phyloP scores from a whole-genome alignment of 2,797 vertebrate genomes.

The Microchirus variegatus region DNA sequence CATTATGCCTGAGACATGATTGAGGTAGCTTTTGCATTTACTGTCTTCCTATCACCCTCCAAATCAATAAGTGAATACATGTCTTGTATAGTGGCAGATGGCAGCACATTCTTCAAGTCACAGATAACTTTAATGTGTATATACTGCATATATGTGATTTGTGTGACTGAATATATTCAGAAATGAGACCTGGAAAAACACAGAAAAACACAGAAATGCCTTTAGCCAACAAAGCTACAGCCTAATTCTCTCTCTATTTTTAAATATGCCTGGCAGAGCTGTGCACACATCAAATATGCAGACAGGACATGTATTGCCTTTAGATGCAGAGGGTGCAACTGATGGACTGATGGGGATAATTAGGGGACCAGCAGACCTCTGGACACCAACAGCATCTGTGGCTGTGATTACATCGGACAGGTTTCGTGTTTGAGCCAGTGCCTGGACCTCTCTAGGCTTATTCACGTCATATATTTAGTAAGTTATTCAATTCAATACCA shows the following conservation, averaged over 20 bases:
- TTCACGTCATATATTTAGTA: constrained; percentile 6
- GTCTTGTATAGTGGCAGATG: too few species aligned
- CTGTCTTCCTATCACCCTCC: too few species aligned
- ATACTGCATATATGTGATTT: too few species aligned
- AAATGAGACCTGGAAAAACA: neutral
- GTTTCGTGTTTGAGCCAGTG: constrained; percentile 18
- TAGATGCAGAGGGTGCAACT: constrained; percentile 19
- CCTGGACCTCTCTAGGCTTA: constrained; percentile 18
- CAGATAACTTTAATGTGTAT: too few species aligned
- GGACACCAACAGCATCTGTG: neutral
- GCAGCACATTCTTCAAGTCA: too few species aligned
- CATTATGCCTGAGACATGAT: too few species aligned
- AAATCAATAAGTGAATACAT: too few species aligned
- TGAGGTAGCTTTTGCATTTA: too few species aligned
- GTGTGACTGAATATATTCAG: too few species aligned
- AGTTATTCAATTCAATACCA: constrained; percentile 10
- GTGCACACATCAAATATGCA: neutral
- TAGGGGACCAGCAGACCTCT: constrained; percentile 11
- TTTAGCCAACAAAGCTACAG: constrained; percentile 7
- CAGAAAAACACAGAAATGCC: constrained; percentile 7
- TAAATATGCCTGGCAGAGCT: constrained; percentile 16
- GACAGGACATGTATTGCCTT: constrained; percentile 22
- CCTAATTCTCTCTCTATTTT: constrained; percentile 16
- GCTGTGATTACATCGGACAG: constrained; percentile 39
- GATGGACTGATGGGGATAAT: constrained; percentile 15